These are phyloP conservation scores for Enhydra lutris DNA, from an alignment of 2,113 vertebrate species.

Conservation along the genomic window DNA sequence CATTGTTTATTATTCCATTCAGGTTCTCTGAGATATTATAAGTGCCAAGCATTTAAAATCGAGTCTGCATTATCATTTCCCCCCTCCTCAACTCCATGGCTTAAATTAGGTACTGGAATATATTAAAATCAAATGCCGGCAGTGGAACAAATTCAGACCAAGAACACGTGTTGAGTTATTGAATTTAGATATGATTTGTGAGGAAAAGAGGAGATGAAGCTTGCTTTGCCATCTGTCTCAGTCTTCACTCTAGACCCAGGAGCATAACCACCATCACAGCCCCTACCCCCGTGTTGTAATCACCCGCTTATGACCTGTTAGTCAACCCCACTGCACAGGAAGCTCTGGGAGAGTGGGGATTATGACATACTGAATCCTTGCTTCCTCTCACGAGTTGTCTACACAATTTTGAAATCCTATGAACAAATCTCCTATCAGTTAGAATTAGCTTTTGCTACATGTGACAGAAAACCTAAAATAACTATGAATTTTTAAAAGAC, in stretches of 20 bases:
- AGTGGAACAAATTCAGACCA: background rate
- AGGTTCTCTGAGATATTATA: background rate
- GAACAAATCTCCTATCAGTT: background rate
- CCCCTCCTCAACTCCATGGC: background rate
- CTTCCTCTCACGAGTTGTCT: background rate
- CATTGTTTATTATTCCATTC: background rate
- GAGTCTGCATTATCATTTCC: background rate
- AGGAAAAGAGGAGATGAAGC: background rate
- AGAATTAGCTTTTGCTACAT: background rate
- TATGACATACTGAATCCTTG: background rate
- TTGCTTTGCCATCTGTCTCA: background rate
- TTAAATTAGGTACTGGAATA: slow-evolving; percentile 51
- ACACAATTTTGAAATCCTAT: background rate
- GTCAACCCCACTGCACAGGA: background rate
- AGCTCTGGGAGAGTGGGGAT: background rate
- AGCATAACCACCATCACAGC: background rate
- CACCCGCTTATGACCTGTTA: background rate
- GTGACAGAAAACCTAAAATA: background rate
- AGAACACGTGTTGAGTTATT: background rate
- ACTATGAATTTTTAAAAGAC: background rate
- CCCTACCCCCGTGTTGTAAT: background rate
- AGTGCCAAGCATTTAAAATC: slow-evolving; percentile 30
- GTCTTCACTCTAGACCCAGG: background rate
- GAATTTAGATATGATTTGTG: background rate
- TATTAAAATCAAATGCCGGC: slow-evolving; percentile 48